Evolutionary conservation across 2,113 vertebrate species (phyloP).

Genomic region (Scytalopus superciliaris): DNA sequence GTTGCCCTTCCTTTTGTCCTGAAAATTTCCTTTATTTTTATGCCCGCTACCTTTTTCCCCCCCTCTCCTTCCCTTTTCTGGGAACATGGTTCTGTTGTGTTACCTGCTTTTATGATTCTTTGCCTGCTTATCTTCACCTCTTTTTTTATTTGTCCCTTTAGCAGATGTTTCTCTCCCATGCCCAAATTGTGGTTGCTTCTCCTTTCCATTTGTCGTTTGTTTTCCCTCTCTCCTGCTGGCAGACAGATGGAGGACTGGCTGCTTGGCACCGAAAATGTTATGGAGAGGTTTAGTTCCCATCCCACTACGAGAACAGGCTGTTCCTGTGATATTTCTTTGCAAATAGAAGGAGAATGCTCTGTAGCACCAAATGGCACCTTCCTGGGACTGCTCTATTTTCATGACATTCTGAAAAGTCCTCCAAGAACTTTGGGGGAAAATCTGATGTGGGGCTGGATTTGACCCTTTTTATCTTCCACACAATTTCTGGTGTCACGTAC

Average conservation of each 20-base stretch:
- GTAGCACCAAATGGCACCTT: constrained; percentile 40
- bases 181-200: not conserved
- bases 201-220: constrained; percentile 41
- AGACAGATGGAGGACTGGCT: constrained; percentile 50
- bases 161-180: constrained; percentile 35
- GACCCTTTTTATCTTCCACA: not conserved
- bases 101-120: not conserved
- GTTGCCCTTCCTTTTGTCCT: not conserved
- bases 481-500: not conserved
- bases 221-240: constrained; percentile 45
- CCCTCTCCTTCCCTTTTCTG: accelerated
- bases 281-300: constrained; percentile 36
- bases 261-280: constrained; percentile 45
- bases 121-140: not conserved
- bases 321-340: constrained; percentile 56
- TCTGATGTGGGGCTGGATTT: accelerated
- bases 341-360: constrained; percentile 2
- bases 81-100: not conserved
- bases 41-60: not conserved
- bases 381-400: constrained; percentile 11
- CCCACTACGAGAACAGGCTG: constrained; percentile 49
- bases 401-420: not conserved
- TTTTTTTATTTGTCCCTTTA: not conserved
- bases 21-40: not conserved
- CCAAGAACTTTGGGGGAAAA: not conserved